These are phyloP conservation scores for Cactoblastis cactorum DNA, from an alignment of 2,888 invertebrate genomes.

Conservation along the genomic window DNA sequence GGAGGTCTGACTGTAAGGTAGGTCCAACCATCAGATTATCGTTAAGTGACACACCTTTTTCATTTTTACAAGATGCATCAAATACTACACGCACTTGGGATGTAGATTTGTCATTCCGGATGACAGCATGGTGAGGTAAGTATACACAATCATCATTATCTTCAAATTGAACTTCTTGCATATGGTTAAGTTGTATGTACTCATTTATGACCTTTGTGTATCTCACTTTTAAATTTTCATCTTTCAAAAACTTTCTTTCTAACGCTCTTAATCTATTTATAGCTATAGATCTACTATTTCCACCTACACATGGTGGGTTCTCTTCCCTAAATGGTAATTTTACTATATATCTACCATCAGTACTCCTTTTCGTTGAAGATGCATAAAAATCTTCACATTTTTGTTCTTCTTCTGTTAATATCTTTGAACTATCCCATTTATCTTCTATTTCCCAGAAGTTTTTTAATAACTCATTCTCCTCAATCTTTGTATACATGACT, in stretches of 20 bases:
- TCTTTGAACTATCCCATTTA: neutral
- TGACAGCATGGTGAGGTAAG: too few species aligned
- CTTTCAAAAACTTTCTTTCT: constrained; percentile 12
- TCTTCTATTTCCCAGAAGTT: constrained; percentile 12
- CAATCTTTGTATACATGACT: neutral
- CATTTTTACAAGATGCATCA: constrained; percentile 9
- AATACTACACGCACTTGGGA: too few species aligned
- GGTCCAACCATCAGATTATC: constrained; percentile 16
- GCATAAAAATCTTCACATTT: constrained; percentile 1
- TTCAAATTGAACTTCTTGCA: neutral
- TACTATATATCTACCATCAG: constrained; percentile 11
- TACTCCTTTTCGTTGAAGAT: neutral
- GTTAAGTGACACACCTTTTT: constrained; percentile 5
- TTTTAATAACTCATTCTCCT: constrained; percentile 4
- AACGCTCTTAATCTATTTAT: constrained; percentile 6
- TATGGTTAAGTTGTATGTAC: constrained; percentile 12
- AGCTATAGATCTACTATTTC: constrained; percentile 12
- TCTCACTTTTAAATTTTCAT: constrained; percentile 1
- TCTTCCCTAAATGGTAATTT: constrained; percentile 12
- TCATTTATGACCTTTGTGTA: constrained; percentile 16
- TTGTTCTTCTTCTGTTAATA: constrained; percentile 12
- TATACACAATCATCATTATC: constrained; percentile 1
- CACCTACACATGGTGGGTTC: neutral
- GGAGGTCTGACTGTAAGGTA: constrained; percentile 13
- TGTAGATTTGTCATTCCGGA: too few species aligned